Conservation (phyloP, 2,113 vertebrate species). For the Myotis yumanensis region DNA sequence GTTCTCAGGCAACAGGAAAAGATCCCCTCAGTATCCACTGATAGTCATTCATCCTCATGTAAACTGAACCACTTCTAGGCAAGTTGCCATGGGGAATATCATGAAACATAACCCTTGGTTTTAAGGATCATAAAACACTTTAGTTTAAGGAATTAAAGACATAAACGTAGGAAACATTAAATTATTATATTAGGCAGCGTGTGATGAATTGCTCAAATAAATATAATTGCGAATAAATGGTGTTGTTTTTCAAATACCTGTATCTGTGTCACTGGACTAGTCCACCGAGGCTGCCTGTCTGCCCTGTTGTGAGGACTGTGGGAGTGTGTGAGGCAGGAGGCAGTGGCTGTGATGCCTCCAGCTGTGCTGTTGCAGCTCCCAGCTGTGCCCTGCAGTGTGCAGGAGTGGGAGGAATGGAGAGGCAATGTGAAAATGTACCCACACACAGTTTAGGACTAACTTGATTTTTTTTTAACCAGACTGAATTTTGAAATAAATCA, state of each 20-base stretch:
- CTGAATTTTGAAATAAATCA: slow-evolving; percentile 13
- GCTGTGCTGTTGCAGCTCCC: too few species aligned
- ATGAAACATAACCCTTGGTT: neutral
- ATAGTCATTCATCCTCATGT: neutral
- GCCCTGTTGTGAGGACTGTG: neutral
- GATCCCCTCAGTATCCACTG: neutral
- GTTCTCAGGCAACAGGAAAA: neutral
- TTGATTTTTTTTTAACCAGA: neutral
- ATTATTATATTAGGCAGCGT: neutral
- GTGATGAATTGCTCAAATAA: neutral
- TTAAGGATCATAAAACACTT: neutral
- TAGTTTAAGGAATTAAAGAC: slow-evolving; percentile 10
- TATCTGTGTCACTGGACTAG: neutral
- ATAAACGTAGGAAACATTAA: neutral
- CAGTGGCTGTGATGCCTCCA: fast-evolving
- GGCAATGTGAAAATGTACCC: neutral
- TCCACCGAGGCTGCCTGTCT: neutral
- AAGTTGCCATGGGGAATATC: neutral
- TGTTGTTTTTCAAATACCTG: neutral
- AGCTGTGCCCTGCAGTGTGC: neutral
- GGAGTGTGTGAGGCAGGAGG: neutral
- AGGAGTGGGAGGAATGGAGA: neutral
- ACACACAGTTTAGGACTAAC: neutral
- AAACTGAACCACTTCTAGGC: neutral
- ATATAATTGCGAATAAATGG: neutral